Conservation (phyloP, 2,113 vertebrate species). For the Scolopax mira region DNA sequence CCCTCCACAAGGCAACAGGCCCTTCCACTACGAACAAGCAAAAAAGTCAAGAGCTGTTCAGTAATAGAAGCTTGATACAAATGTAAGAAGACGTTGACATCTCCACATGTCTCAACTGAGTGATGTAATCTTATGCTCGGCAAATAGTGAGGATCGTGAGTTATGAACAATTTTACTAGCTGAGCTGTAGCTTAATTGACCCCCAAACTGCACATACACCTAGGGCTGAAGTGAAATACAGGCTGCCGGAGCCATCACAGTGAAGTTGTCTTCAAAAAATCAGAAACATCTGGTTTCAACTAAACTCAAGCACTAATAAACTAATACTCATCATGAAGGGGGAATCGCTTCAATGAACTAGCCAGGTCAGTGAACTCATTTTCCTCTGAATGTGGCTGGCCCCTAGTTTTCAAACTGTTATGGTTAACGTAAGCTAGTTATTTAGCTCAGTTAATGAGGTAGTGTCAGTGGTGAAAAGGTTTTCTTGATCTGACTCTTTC, state of each 20-base stretch:
- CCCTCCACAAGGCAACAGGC: not conserved
- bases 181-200: not conserved
- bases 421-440: not conserved
- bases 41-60: not conserved
- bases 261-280: not conserved
- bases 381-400: not conserved
- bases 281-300: constrained; percentile 45
- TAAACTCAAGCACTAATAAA: constrained; percentile 30
- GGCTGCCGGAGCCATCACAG: not conserved
- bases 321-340: constrained; percentile 8
- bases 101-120: not conserved
- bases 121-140: not conserved
- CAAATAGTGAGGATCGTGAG: not conserved
- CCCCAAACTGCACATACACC: not conserved
- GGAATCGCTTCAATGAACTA: constrained; percentile 25
- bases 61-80: not conserved
- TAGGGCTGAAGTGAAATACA: not conserved
- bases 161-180: not conserved
- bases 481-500: not conserved
- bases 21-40: not conserved
- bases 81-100: not conserved
- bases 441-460: not conserved
- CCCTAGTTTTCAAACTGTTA: not conserved
- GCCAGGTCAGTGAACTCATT: constrained; percentile 35
- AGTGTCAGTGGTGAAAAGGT: not conserved